Base-by-base conservation (phyloP, 2,888 invertebrate species). In the Galerucella nymphaeae region DNA sequence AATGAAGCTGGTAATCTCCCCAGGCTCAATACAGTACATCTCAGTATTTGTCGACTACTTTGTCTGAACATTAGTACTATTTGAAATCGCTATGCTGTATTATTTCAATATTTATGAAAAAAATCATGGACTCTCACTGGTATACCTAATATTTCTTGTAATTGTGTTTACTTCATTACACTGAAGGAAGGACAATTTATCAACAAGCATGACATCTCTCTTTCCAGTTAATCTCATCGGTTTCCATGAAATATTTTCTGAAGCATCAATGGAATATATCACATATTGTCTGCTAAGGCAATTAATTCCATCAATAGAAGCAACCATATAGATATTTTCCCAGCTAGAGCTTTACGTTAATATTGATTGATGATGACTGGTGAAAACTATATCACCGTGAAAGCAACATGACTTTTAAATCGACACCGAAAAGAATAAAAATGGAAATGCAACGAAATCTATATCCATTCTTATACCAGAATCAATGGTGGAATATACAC, bases 391-490 rank as follows among this genome's bases (percentile, higher is more conserved):
- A 68, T 65, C 68, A 64, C 72, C 72, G 59, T 72, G 41, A 72
- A 69, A 69, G 64, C 59, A 65, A 69, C 72, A 72, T 64, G 72
- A 69, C 68, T 72, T 72, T 65, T 65, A 72, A 64, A 65, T 69
- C 72, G 72, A 62, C 72, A 65, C 65, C 61, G 23, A 38, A 64
- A 68, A 72, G 55, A 64, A 72, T 72, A 65, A 72, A 72, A 72
- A 72, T 72, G 72, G 72, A 72, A 72, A 72, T 69, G 63, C 64
- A 69, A 42, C 69, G 42, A 64, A 55, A 69, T 72, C 68, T 66
- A 62, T 68, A 72, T 68, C 64, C 67, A 23, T 58, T 66, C 70
- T 62, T 66, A 66, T 50, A 30, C 66, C 69, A 48, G 67, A 55
- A 66, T 70, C 70, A 70, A 57, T 73, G 53, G 58, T 48, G 70